A percentile compares a stretch with the other conserved stretches of the same genome.
These are phyloP conservation scores for Spea multiplicata DNA, from an alignment of 2,113 vertebrate species.

Conservation along the genomic window DNA sequence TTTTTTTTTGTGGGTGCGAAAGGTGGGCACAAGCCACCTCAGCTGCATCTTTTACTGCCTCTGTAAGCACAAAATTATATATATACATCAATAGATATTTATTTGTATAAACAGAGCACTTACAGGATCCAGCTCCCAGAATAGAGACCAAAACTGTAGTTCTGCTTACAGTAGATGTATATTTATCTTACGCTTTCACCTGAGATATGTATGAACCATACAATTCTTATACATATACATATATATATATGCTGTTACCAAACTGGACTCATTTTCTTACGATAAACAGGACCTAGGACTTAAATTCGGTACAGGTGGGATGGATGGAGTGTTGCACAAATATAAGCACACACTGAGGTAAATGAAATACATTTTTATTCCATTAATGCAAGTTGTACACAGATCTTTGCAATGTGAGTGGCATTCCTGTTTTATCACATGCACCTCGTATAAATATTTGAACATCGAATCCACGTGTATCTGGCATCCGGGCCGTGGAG, in stretches of 20 bases:
- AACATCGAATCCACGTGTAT: not conserved
- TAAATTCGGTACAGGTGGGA: too few relatives aligned
- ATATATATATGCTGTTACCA: slow-evolving; percentile 39
- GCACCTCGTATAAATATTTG: slow-evolving; percentile 24
- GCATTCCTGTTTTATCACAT: not conserved
- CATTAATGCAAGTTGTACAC: not conserved
- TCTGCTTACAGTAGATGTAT: slow-evolving; percentile 34
- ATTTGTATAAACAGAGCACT: not conserved
- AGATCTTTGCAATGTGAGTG: too few relatives aligned
- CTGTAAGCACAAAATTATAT: slow-evolving; percentile 1
- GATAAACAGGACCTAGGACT: too few relatives aligned
- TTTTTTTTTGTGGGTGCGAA: not conserved
- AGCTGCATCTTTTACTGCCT: not conserved
- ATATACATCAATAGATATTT: not conserved
- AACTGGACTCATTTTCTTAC: not conserved
- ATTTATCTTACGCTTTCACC: slow-evolving; percentile 33
- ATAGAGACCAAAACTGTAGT: slow-evolving; percentile 30
- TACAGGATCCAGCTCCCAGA: not conserved
- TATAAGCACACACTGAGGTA: not conserved
- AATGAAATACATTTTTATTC: slow-evolving; percentile 21
- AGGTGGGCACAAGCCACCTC: not conserved
- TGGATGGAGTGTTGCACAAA: not conserved
- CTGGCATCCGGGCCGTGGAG: not conserved
- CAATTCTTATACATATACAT: slow-evolving; percentile 30
- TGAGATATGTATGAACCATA: slow-evolving; percentile 25